Percentiles rank a stretch among this genome's conserved stretches.
Conservation (phyloP, 2,797 vertebrate genomes). For the Sylvia borin region DNA sequence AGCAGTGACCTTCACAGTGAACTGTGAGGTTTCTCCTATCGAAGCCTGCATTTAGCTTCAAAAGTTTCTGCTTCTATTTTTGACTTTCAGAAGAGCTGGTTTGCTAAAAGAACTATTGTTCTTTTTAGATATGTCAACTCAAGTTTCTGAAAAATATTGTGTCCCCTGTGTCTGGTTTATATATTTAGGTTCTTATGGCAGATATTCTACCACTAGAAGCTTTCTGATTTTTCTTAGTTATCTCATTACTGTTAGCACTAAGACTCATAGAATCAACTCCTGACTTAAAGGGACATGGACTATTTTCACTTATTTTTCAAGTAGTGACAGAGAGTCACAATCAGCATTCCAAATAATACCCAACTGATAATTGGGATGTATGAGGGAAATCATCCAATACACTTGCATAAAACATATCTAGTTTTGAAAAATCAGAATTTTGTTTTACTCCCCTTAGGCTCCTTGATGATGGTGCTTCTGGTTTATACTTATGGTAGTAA, state of each 20-base stretch:
- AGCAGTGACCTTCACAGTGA: constrained; percentile 20
- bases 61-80: constrained; percentile 13
- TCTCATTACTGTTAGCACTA: background rate
- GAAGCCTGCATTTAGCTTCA: background rate
- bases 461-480: background rate
- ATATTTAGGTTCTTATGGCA: background rate
- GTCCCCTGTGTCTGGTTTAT: background rate
- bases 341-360: background rate
- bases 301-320: background rate
- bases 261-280: background rate
- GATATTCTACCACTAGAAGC: background rate
- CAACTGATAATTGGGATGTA: background rate
- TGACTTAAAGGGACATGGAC: background rate
- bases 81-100: background rate
- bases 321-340: background rate
- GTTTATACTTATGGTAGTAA: fast-evolving
- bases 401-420: background rate
- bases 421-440: background rate
- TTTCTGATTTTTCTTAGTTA: background rate
- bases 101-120: background rate
- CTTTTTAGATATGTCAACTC: background rate
- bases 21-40: background rate
- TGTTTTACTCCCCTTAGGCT: background rate
- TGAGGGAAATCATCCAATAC: background rate
- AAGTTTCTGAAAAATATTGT: background rate